Conservation (phyloP, 1,140 invertebrate genomes). For the Trichonephila clavata region DNA sequence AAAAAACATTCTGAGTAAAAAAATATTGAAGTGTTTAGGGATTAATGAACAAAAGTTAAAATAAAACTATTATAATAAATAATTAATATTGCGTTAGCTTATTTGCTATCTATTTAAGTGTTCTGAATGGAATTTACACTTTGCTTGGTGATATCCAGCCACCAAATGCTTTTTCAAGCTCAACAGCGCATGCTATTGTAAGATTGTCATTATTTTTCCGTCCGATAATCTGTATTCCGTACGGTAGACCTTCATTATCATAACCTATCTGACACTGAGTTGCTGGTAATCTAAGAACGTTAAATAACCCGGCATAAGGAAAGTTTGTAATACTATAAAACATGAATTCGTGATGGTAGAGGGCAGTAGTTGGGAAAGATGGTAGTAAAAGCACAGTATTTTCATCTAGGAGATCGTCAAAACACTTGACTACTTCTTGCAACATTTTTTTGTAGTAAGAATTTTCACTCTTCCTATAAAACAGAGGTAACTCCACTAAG, state of each 20-base stretch:
- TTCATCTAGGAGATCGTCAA: constrained; percentile 86
- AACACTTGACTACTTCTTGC: background rate
- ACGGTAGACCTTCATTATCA: constrained; percentile 81
- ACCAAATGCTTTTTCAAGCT: constrained; percentile 79
- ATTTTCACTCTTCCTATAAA: background rate
- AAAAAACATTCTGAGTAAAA: too few relatives aligned
- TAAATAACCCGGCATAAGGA: constrained; percentile 86
- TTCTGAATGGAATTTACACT: background rate
- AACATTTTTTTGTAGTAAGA: background rate
- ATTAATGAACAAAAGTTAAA: too few relatives aligned
- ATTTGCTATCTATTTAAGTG: too few relatives aligned
- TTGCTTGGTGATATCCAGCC: constrained; percentile 78
- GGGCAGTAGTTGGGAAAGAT: constrained; percentile 88
- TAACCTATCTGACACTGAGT: constrained; percentile 82
- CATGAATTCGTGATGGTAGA: constrained; percentile 92
- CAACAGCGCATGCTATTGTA: constrained; percentile 78
- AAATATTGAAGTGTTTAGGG: too few relatives aligned
- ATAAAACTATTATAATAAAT: too few relatives aligned
- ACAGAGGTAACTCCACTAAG: background rate
- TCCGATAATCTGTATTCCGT: constrained; percentile 82
- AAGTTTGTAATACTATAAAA: constrained; percentile 89
- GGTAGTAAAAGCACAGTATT: constrained; percentile 87
- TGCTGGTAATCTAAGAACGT: constrained; percentile 81
- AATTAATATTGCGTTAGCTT: too few relatives aligned
- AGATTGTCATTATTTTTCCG: constrained; percentile 79